These are phyloP conservation scores for Sebastes oblongus DNA, from an alignment of 2,797 vertebrate species.

Conservation along the genomic window DNA sequence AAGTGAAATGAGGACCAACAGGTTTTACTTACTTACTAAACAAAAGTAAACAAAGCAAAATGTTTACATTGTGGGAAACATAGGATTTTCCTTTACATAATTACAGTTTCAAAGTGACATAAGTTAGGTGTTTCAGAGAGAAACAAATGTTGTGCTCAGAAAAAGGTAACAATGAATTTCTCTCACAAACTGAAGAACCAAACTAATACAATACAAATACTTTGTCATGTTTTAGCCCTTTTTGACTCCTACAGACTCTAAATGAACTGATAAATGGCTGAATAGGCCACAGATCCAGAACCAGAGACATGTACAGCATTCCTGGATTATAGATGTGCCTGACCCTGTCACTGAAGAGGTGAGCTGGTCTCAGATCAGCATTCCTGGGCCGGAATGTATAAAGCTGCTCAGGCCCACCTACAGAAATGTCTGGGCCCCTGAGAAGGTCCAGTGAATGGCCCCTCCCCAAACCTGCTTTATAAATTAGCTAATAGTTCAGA, in stretches of 20 bases:
- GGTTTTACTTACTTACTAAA: background rate
- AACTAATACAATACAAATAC: background rate
- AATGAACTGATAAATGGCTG: background rate
- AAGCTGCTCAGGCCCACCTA: no score
- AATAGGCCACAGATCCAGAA: background rate
- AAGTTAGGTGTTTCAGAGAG: background rate
- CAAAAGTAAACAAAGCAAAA: background rate
- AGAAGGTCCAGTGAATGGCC: no score
- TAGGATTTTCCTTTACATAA: background rate
- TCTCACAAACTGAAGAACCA: background rate
- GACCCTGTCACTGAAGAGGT: background rate
- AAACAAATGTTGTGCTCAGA: background rate
- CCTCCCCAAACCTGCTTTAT: no score
- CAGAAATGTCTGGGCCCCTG: no score
- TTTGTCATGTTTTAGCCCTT: background rate
- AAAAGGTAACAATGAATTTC: background rate
- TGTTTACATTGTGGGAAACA: background rate
- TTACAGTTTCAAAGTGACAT: background rate
- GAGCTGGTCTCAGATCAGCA: background rate
- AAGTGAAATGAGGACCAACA: background rate
- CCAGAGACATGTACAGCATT: background rate
- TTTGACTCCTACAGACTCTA: background rate
- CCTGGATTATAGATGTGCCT: background rate
- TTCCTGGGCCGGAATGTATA: background rate
- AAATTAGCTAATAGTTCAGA: no score